phyloP scores from a whole-genome alignment of 2,113 vertebrate genomes.

The Azemiops feae region DNA sequence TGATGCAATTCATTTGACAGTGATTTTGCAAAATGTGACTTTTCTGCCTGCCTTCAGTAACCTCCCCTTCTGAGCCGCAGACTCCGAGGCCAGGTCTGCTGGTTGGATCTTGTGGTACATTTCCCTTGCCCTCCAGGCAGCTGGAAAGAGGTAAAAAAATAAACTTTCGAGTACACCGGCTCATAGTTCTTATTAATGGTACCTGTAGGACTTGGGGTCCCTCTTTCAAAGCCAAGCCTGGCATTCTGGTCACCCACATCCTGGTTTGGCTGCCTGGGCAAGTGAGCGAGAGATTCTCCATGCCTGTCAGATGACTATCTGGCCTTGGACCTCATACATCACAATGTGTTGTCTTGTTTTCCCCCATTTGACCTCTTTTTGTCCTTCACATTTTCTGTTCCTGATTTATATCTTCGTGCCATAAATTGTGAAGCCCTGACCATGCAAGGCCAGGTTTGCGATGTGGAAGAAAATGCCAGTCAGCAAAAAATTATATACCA shows the following conservation, averaged over 20 bases:
- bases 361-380: background rate
- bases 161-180: background rate
- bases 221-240: background rate
- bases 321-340: background rate
- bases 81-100: too few relatives aligned
- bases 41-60: too few relatives aligned
- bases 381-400: background rate
- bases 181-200: background rate
- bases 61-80: too few relatives aligned
- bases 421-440: background rate
- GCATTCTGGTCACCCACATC: background rate
- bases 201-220: background rate
- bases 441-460: constrained; percentile 40
- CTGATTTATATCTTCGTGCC: background rate
- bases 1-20: too few relatives aligned
- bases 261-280: background rate
- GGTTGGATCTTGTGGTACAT: too few relatives aligned
- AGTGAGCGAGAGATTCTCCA: background rate
- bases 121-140: background rate
- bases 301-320: too few relatives aligned
- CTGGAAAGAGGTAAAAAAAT: background rate
- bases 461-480: rapidly evolving
- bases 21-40: too few relatives aligned
- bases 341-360: background rate
- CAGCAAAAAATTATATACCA: background rate